Evolutionary conservation across 2,797 vertebrate species (phyloP), one percentile per base, ranked within the genome.

Genomic region (Lates japonicus): DNA sequence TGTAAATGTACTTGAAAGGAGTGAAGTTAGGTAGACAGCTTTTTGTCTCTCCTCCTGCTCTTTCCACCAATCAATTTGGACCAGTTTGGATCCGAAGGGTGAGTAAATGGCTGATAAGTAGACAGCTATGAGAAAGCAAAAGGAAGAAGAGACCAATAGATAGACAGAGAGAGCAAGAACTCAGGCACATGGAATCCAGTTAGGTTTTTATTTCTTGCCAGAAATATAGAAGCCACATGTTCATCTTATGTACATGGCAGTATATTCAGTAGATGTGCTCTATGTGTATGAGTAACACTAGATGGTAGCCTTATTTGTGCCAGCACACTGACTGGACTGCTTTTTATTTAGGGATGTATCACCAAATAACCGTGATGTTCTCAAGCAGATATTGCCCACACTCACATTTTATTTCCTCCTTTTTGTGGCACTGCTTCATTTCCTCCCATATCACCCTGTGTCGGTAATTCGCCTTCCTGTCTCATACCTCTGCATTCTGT

Each of bases 41-140:
- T 37, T 61, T 57, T 77, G 57, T 79, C n/a, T 51, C 67, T 42
- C 70, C 57, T 80, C 20, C 65, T 83, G 83, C 66, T 70, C 75
- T 83, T 80, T 84, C 37, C 63, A 76, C 46, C 66, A 76, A 78
- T 88, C 72, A 39, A 86, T 87, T 76, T 67, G 66, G 33, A 25
- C 55, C n/a, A n/a, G n/a, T n/a, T n/a, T 61, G 35, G 63, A 86
- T 87, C 71, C 74, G n/a, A n/a, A 7, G 31, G 3, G 49, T 59
- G 76, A 82, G 61, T 35, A 86, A 86, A 80, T 51, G 39, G 22
- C 73, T 65, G 74, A 85, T 80, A 74, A 81, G 25, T 5, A 70
- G 25, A 79, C 37, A 72, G 58, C 6, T 1, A 25, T 16, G 14
- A 65, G 17, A 35, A 41, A 31, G 61, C 22, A 17, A 29, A 61